A percentile compares a stretch with the other conserved stretches of the same genome.
These are phyloP conservation scores for Neodon shergylaensis DNA, from an alignment of 2,113 vertebrate species.

Conservation along the genomic window DNA sequence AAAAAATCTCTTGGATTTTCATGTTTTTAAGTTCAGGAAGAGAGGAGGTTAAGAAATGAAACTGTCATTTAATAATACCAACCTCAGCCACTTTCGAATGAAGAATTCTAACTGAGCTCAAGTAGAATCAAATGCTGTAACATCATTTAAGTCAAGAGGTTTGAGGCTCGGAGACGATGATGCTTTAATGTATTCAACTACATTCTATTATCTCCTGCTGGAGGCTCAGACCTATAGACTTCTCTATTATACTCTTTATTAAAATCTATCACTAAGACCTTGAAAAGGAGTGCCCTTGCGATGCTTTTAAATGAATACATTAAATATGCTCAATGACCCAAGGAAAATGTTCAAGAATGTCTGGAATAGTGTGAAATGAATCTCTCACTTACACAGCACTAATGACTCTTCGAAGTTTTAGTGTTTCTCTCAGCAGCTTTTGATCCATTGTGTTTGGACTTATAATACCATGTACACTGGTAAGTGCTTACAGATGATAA, in stretches of 20 bases:
- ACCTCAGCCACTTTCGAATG: conserved; percentile 49
- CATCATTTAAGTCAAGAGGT: conserved; percentile 26
- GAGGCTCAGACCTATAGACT: conserved; percentile 41
- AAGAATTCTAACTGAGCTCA: conserved; percentile 53
- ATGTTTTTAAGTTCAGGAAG: conserved; percentile 33
- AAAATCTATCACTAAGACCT: conserved; percentile 72
- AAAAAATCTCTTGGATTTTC: conserved; percentile 23
- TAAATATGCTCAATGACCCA: conserved; percentile 71
- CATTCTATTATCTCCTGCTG: conserved; percentile 64
- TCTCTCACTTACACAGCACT: conserved; percentile 50
- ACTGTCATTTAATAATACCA: conserved; percentile 61
- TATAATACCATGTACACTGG: not conserved
- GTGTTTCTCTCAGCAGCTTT: conserved; percentile 5
- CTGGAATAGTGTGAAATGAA: conserved; percentile 64
- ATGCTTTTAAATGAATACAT: conserved; percentile 69
- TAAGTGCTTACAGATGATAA: not conserved
- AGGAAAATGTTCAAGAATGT: conserved; percentile 67
- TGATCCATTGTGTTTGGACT: conserved; percentile 8
- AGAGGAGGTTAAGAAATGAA: conserved; percentile 33
- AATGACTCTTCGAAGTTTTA: conserved; percentile 14
- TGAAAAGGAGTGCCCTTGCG: conserved; percentile 65
- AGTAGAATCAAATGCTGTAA: conserved; percentile 34
- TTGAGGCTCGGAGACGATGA: not conserved
- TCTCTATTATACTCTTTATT: conserved; percentile 60
- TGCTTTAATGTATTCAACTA: conserved; percentile 56